These are phyloP conservation scores for Tachystola acroxantha DNA, from an alignment of 2,888 invertebrate genomes.

Conservation along the genomic window DNA sequence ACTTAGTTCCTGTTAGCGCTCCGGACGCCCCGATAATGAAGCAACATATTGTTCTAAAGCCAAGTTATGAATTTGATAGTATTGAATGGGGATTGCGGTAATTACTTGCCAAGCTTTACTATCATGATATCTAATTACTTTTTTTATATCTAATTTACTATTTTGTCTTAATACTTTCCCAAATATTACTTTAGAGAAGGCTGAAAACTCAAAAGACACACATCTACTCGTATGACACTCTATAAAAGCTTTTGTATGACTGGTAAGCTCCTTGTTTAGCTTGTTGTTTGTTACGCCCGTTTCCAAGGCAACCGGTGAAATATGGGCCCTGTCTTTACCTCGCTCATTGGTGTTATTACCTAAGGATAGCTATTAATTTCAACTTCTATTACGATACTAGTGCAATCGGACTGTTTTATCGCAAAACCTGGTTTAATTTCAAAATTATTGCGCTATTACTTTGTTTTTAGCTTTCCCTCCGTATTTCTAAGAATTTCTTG, in stretches of 20 bases:
- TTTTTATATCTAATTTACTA: no score
- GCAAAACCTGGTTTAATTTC: constrained; percentile 15
- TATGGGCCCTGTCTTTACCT: constrained; percentile 61
- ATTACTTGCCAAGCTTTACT: no score
- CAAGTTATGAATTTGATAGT: constrained; percentile 49
- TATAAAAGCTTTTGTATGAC: neutral
- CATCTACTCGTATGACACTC: no score
- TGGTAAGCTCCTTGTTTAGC: constrained; percentile 16
- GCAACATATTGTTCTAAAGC: constrained; percentile 65
- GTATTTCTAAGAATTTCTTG: no score
- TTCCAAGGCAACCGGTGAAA: constrained; percentile 63
- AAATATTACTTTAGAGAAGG: no score
- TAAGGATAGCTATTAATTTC: constrained; percentile 63
- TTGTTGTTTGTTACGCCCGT: constrained; percentile 62
- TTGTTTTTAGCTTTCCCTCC: constrained; percentile 1
- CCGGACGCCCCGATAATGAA: constrained; percentile 68
- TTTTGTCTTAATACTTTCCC: no score
- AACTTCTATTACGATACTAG: constrained; percentile 36
- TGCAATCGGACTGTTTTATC: constrained; percentile 31
- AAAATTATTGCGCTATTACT: neutral
- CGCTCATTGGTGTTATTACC: constrained; percentile 62
- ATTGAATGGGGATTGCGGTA: constrained; percentile 16
- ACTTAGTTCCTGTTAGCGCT: constrained; percentile 74
- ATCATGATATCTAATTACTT: no score
- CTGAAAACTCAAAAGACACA: no score